Conservation (phyloP, 2,888 invertebrate species). For the Acleris emargana region DNA sequence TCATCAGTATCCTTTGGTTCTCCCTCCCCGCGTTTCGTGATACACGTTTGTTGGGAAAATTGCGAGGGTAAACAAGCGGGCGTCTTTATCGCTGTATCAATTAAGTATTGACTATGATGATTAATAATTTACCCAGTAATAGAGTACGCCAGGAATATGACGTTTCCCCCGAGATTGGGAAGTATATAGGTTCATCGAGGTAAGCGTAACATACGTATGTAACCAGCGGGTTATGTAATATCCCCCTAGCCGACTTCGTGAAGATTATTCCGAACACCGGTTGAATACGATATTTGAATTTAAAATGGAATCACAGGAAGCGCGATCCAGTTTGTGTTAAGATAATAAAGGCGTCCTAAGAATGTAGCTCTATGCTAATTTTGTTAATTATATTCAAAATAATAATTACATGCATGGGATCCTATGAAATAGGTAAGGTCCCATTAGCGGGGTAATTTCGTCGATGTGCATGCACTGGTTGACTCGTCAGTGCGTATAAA, state of each 20-base stretch:
- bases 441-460: too few species aligned
- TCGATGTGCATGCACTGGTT: too few species aligned
- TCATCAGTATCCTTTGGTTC: too few species aligned
- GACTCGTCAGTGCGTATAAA: neutral
- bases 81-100: conserved; percentile 24
- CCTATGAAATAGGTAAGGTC: too few species aligned
- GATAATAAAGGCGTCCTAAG: conserved; percentile 5
- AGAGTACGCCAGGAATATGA: conserved; percentile 14
- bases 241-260: conserved; percentile 2
- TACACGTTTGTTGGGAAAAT: conserved; percentile 14
- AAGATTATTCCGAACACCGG: conserved; percentile 16
- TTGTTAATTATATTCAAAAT: neutral
- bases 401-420: neutral
- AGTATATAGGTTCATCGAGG: conserved; percentile 4
- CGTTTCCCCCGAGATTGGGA: conserved; percentile 1
- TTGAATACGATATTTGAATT: conserved; percentile 18
- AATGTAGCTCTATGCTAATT: neutral
- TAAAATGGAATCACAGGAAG: conserved; percentile 15
- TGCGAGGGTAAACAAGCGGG: conserved; percentile 9
- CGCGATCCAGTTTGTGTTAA: conserved; percentile 13
- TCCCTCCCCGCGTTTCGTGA: conserved; percentile 7
- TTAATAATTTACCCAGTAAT: conserved; percentile 31
- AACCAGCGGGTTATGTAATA: conserved; percentile 10
- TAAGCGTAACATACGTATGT: conserved; percentile 1
- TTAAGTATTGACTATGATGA: conserved; percentile 24